Conservation (phyloP, 2,888 invertebrate species). For the Cataglyphis livida region DNA sequence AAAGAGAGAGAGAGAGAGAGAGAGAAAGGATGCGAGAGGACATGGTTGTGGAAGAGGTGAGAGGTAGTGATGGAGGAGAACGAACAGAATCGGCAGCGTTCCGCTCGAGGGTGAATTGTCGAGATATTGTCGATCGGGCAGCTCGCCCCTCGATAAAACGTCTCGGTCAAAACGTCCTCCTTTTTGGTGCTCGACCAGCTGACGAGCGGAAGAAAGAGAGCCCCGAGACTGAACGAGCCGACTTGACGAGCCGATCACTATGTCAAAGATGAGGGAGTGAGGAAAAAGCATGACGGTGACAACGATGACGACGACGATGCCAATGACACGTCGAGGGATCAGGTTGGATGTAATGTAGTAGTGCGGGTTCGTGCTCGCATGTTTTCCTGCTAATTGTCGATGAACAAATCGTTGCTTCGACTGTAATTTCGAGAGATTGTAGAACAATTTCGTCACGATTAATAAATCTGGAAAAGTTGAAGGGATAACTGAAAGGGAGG, state of each 20-base stretch:
- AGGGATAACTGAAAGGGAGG: slow-evolving; percentile 6
- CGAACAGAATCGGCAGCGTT: slow-evolving; percentile 48
- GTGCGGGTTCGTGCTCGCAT: background rate
- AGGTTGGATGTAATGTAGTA: slow-evolving; percentile 3
- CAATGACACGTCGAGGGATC: background rate
- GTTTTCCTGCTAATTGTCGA: slow-evolving; percentile 38
- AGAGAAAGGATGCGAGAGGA: slow-evolving; percentile 12
- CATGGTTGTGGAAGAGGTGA: background rate
- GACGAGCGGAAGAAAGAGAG: slow-evolving; percentile 55
- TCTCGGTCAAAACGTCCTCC: slow-evolving; percentile 57
- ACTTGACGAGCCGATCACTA: slow-evolving; percentile 56
- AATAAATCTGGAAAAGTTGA: background rate
- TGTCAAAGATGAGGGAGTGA: slow-evolving; percentile 61
- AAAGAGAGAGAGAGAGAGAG: background rate
- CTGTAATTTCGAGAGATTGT: slow-evolving; percentile 26
- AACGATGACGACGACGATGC: background rate
- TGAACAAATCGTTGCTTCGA: background rate
- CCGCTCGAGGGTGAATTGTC: slow-evolving; percentile 53
- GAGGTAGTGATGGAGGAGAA: slow-evolving; percentile 32
- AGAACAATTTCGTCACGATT: slow-evolving; percentile 9
- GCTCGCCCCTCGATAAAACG: slow-evolving; percentile 58
- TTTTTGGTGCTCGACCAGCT: slow-evolving; percentile 53
- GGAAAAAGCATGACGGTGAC: slow-evolving; percentile 36
- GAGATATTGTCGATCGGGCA: slow-evolving; percentile 61
- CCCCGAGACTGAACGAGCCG: slow-evolving; percentile 23